phyloP scores from a whole-genome alignment of 2,797 vertebrate genomes.

The Tapirus indicus region DNA sequence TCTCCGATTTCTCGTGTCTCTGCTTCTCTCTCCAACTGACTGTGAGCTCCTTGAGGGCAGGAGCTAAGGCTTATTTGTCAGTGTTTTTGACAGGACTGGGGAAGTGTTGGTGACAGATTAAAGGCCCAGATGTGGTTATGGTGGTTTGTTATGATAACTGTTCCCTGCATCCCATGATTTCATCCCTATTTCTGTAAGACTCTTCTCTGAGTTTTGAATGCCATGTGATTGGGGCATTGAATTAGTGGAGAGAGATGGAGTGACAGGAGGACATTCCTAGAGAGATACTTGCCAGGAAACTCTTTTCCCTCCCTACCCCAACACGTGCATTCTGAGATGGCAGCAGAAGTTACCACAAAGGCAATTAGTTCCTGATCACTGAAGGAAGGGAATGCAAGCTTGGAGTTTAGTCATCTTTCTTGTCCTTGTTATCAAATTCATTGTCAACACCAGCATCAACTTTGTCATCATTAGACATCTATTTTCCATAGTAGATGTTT shows the following conservation, averaged over 20 bases:
- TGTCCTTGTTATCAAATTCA: neutral
- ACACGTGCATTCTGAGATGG: neutral
- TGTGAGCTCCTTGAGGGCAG: neutral
- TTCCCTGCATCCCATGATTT: neutral
- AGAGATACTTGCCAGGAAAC: neutral
- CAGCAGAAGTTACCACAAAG: neutral
- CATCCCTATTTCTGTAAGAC: neutral
- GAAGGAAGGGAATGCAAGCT: neutral
- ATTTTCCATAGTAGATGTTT: neutral
- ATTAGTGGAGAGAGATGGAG: neutral
- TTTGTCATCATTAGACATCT: neutral
- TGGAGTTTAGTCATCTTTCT: slow-evolving; percentile 8
- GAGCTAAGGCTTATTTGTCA: neutral
- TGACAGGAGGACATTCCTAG: neutral
- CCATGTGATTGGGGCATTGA: neutral
- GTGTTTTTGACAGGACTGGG: neutral
- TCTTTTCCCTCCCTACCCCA: neutral
- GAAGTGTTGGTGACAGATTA: neutral
- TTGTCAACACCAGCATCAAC: neutral
- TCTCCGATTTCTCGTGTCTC: neutral
- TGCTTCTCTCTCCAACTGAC: neutral
- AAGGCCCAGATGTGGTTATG: neutral
- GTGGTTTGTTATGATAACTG: neutral
- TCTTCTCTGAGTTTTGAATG: neutral
- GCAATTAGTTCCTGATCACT: neutral